Conservation (phyloP, 2,113 vertebrate genomes). For the Reinhardtius hippoglossoides region DNA sequence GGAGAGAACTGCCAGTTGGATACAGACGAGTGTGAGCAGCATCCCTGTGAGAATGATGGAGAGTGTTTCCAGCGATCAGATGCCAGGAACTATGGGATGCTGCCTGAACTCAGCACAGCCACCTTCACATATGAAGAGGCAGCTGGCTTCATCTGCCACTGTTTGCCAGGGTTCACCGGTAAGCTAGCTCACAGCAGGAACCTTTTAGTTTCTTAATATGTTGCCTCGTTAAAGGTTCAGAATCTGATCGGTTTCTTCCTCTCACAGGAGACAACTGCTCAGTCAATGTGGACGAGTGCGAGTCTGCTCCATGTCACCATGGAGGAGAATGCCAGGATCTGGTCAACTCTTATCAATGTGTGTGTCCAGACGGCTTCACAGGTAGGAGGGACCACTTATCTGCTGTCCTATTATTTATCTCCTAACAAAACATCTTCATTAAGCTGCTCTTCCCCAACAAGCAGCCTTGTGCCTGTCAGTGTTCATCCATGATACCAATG, state of each 20-base stretch:
- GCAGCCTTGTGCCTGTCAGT: not conserved
- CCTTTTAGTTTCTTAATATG: not conserved
- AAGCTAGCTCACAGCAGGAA: constrained; percentile 36
- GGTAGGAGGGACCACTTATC: constrained; percentile 78
- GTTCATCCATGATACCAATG: not conserved
- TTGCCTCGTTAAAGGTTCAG: not conserved
- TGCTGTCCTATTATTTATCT: constrained; percentile 13
- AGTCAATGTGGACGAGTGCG: constrained; percentile 89
- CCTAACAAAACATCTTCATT: constrained; percentile 2
- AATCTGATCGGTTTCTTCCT: constrained; percentile 1
- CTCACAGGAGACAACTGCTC: constrained; percentile 88
- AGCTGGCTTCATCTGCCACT: constrained; percentile 89
- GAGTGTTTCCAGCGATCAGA: constrained; percentile 89
- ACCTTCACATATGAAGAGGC: constrained; percentile 86
- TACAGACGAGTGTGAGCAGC: constrained; percentile 85
- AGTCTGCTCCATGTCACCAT: constrained; percentile 86
- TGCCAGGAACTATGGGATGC: constrained; percentile 74
- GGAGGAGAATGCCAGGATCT: constrained; percentile 88
- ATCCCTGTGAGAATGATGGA: constrained; percentile 87
- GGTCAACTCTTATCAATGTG: constrained; percentile 86
- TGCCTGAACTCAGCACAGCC: constrained; percentile 71
- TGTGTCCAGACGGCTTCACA: constrained; percentile 88
- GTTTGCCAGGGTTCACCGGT: constrained; percentile 90
- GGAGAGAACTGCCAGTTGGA: constrained; percentile 81
- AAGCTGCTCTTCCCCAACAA: constrained; percentile 3